A percentile compares a stretch with the other conserved stretches of the same genome.
Evolutionary conservation across 2,113 vertebrate genomes (phyloP).

Genomic region (Myxocyprinus asiaticus): DNA sequence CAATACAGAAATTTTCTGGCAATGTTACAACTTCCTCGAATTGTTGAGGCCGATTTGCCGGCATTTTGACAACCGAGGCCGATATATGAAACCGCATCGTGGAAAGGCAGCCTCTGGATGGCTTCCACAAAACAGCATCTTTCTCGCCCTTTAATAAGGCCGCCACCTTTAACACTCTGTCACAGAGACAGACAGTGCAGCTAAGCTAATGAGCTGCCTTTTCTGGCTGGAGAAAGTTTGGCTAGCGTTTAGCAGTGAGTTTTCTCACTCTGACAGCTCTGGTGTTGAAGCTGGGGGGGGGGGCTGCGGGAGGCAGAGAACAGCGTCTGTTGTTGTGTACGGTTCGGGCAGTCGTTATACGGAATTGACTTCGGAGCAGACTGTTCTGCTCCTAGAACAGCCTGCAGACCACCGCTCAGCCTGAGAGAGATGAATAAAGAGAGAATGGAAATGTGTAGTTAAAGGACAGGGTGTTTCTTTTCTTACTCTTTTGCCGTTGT

Average conservation of each 20-base stretch:
- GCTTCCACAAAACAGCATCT: background rate
- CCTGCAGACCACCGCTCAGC: background rate
- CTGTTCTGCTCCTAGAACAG: constrained; percentile 20
- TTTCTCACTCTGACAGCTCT: constrained; percentile 30
- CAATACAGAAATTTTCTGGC: no score
- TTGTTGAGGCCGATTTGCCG: no score
- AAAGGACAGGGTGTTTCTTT: background rate
- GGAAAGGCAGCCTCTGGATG: no score
- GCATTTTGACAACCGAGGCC: no score
- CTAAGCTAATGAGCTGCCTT: constrained; percentile 38
- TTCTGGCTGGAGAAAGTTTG: constrained; percentile 28
- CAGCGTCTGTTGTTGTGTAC: constrained; percentile 41
- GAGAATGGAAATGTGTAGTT: background rate
- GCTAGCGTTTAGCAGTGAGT: constrained; percentile 8
- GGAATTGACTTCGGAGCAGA: constrained; percentile 3
- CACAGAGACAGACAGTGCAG: background rate
- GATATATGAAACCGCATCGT: no score
- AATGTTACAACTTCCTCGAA: no score
- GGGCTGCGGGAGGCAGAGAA: constrained; percentile 28
- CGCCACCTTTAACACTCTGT: constrained; percentile 9
- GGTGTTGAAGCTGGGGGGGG: constrained; percentile 26
- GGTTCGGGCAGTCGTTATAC: constrained; percentile 34
- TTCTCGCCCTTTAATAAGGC: constrained; percentile 3
- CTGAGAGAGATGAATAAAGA: background rate
- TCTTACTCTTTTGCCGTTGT: background rate